Conservation (phyloP, 2,888 invertebrate species). For the Patella caerulea region DNA sequence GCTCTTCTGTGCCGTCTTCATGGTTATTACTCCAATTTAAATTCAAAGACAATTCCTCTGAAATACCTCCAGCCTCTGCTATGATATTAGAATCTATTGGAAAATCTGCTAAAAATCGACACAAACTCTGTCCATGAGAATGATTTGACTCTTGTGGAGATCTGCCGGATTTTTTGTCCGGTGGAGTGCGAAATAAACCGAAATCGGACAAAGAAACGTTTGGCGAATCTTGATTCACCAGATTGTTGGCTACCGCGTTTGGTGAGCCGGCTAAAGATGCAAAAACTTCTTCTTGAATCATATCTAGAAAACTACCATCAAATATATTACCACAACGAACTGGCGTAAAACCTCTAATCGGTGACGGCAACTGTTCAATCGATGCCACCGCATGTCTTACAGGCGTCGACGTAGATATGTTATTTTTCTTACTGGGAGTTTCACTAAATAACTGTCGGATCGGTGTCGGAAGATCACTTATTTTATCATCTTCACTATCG, state of each 20-base stretch:
- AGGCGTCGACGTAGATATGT: conserved; percentile 50
- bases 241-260: background rate
- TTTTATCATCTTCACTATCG: conserved; percentile 43
- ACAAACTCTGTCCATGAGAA: conserved; percentile 28
- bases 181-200: conserved; percentile 19
- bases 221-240: conserved; percentile 2
- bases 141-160: conserved; percentile 11
- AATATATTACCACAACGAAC: conserved; percentile 38
- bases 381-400: conserved; percentile 32
- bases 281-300: conserved; percentile 30
- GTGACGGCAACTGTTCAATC: conserved; percentile 44
- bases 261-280: conserved; percentile 14
- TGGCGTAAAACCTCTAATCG: conserved; percentile 49
- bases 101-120: conserved; percentile 36
- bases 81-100: conserved; percentile 34
- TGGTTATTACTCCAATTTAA: conserved; percentile 23
- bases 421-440: conserved; percentile 23
- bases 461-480: conserved; percentile 45
- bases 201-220: conserved; percentile 22
- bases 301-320: conserved; percentile 52
- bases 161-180: conserved; percentile 12
- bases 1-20: no score
- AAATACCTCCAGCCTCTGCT: conserved; percentile 32
- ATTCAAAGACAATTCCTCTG: conserved; percentile 33
- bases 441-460: conserved; percentile 34